These are phyloP conservation scores for Amia ocellicauda DNA, from an alignment of 2,113 vertebrate species.

Conservation along the genomic window DNA sequence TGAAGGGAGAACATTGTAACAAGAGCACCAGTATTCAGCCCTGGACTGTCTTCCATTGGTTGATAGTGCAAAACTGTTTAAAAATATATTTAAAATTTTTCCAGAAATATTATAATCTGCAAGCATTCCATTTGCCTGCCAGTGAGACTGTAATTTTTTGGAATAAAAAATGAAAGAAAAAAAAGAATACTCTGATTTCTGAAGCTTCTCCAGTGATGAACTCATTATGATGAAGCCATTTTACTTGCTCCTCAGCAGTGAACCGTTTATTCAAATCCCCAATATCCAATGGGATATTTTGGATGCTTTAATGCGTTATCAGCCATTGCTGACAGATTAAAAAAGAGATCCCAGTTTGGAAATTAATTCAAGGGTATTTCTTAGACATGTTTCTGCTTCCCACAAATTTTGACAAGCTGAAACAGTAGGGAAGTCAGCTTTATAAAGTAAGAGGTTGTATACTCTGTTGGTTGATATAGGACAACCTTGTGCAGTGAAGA, in stretches of 20 bases:
- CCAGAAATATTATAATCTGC: neutral
- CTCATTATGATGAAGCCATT: constrained; percentile 26
- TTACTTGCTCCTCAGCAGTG: constrained; percentile 27
- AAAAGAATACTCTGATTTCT: constrained; percentile 23
- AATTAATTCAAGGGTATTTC: constrained; percentile 20
- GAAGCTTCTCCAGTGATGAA: constrained; percentile 20
- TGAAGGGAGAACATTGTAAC: too few species aligned
- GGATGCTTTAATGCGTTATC: constrained; percentile 17
- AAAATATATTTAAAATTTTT: neutral
- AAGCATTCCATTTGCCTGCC: neutral
- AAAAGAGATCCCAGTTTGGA: constrained; percentile 23
- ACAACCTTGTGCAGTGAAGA: too few species aligned
- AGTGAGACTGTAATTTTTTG: neutral
- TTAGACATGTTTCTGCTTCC: too few species aligned
- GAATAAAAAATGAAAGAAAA: neutral
- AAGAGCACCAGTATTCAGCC: too few species aligned
- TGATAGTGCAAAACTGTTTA: neutral
- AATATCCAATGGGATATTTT: constrained; percentile 17
- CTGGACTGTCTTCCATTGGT: neutral
- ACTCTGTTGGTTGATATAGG: too few species aligned
- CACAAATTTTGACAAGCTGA: too few species aligned
- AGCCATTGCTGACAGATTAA: constrained; percentile 21
- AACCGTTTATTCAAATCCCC: constrained; percentile 16
- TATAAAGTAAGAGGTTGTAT: too few species aligned
- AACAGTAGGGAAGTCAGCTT: too few species aligned